phyloP scores from a whole-genome alignment of 2,888 invertebrate species.

The Belgica antarctica region DNA sequence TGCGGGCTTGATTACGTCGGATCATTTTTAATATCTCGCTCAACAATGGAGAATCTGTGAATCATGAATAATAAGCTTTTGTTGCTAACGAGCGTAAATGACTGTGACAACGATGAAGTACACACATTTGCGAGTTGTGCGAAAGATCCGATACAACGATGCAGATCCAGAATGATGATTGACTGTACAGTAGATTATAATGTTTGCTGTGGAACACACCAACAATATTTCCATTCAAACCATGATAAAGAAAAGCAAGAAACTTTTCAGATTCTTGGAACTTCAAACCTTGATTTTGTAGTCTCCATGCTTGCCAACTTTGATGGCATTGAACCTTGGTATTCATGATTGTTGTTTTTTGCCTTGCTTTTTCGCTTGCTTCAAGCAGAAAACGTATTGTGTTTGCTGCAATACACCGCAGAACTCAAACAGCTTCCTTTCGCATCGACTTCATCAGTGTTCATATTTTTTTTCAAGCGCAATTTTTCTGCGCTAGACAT shows the following conservation, averaged over 20 bases:
- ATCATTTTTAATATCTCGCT: neutral
- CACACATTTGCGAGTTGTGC: neutral
- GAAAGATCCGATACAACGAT: neutral
- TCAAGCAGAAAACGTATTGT: neutral
- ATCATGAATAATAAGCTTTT: slow-evolving; percentile 3
- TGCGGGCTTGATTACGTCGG: neutral
- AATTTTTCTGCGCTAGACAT: too few species aligned
- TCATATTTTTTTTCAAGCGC: neutral
- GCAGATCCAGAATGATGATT: slow-evolving; percentile 1
- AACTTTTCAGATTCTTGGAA: too few species aligned
- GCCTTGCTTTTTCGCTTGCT: neutral
- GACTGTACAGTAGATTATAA: neutral
- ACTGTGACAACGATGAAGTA: neutral
- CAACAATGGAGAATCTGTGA: neutral
- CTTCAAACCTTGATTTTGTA: too few species aligned
- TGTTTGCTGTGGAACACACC: neutral
- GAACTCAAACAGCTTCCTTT: neutral
- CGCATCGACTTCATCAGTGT: neutral
- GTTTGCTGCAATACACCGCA: neutral
- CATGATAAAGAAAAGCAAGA: too few species aligned
- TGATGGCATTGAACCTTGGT: neutral
- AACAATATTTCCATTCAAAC: too few species aligned
- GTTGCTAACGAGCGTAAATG: neutral
- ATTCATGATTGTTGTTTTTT: neutral
- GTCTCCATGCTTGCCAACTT: too few species aligned